Base-by-base conservation (phyloP, 1,140 invertebrate species). In the Neodiprion pinetum region DNA sequence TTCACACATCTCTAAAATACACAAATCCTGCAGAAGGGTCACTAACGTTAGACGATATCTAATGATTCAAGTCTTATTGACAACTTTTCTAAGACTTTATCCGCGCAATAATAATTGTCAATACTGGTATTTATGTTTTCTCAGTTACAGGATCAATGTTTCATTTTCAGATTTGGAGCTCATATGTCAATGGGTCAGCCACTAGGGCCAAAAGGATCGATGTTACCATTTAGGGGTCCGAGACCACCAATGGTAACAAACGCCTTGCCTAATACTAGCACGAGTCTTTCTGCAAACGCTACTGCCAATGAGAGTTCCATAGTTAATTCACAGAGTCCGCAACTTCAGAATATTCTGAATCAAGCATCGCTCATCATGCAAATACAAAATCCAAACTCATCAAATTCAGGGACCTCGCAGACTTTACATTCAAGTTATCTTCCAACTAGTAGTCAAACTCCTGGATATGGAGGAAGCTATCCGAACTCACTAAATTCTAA, bases 281-380 rank as follows among this genome's bases (percentile, higher is more conserved):
- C 53, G 8, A 61, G 53, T 61, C 53, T 61, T 17, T 14, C 53
- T 8, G 11, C 53, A 17, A 61, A 12, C n/a, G 4, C 53, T 61
- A 61, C 53, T 61, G 53, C 53, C n/a, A 17, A 8, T 61, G 7
- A 12, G n/a, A 61, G 53, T 61, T 61, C 53, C 11, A 61, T 5
- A 12, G 53, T 17, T 61, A 17, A 4, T 61, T 12, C 11, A 61
- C 53, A 61, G 53, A 61, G 53, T 61, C 53, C 53, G 53, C 53
- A 61, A 17, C 11, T 61, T 61, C 53, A 61, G 53, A 61, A 61
- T 61, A 61, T 61, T 12, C 53, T 61, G 53, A 61, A 61, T 61
- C 53, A 61, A 61, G 53, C 53, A 14, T 61, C 53, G 5, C 53
- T 61, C 4, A 12, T 14, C 9, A 61, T 61, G 11, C 53, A 61